Conservation (phyloP, 2,797 vertebrate species). For the Apodemus agrarius region DNA sequence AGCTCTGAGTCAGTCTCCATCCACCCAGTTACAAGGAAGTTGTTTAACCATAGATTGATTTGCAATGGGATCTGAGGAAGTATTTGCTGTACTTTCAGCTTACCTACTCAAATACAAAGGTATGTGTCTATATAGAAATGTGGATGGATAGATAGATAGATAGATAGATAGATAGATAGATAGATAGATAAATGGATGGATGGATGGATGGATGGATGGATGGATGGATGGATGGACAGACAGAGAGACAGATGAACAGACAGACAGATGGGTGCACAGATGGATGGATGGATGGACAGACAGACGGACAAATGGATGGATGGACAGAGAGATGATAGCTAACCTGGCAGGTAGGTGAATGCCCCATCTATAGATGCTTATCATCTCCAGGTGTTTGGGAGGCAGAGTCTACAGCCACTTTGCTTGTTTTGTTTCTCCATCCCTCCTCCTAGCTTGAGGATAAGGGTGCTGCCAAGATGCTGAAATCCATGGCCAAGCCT, state of each 20-base stretch:
- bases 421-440: background rate
- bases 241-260: too few species aligned
- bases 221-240: accelerated
- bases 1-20: background rate
- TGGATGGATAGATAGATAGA: too few species aligned
- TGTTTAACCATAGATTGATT: background rate
- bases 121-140: background rate
- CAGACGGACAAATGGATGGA: too few species aligned
- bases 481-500: background rate
- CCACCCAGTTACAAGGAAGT: background rate
- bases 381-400: background rate
- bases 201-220: too few species aligned
- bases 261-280: background rate
- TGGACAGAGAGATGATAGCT: background rate
- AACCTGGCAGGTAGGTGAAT: background rate
- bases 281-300: too few species aligned
- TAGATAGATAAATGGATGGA: background rate
- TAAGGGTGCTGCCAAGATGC: background rate
- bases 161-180: background rate
- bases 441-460: background rate
- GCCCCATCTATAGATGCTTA: background rate
- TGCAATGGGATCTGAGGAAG: background rate
- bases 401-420: background rate
- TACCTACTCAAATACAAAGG: background rate
- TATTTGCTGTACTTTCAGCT: background rate